Evolutionary conservation across 2,888 invertebrate species (phyloP).

Genomic region (Aromia moschata): DNA sequence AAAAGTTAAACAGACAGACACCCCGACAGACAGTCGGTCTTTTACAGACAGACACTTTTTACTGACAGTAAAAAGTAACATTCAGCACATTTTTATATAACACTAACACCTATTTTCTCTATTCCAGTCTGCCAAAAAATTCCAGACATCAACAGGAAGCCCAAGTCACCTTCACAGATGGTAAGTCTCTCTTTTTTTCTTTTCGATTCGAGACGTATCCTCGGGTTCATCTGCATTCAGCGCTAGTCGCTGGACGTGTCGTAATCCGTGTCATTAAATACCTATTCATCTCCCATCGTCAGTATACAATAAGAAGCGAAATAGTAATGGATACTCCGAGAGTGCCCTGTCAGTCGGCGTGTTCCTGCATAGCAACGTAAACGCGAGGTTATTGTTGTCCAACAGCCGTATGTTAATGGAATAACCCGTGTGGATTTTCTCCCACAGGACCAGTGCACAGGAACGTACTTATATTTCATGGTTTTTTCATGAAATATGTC

Average conservation of each 20-base stretch:
- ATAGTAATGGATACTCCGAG: too few relatives aligned
- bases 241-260: not conserved
- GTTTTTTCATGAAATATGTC: too few relatives aligned
- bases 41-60: too few relatives aligned
- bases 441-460: too few relatives aligned
- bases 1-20: too few relatives aligned
- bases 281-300: slow-evolving; percentile 11
- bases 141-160: slow-evolving; percentile 71
- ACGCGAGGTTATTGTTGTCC: not conserved
- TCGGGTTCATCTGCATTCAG: not conserved
- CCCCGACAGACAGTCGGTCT: too few relatives aligned
- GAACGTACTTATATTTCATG: too few relatives aligned
- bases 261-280: slow-evolving; percentile 21
- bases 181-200: slow-evolving; percentile 67
- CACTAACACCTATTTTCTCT: slow-evolving; percentile 50
- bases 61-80: too few relatives aligned
- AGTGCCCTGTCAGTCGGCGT: too few relatives aligned
- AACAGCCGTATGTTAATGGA: not conserved
- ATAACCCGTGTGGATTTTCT: not conserved
- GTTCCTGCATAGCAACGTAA: not conserved
- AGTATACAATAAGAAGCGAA: too few relatives aligned
- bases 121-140: slow-evolving; percentile 71
- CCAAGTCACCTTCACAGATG: slow-evolving; percentile 92
- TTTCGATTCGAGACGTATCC: not conserved
- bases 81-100: too few relatives aligned